Conservation (phyloP, 1,140 invertebrate species). For the Triops cancriformis region DNA sequence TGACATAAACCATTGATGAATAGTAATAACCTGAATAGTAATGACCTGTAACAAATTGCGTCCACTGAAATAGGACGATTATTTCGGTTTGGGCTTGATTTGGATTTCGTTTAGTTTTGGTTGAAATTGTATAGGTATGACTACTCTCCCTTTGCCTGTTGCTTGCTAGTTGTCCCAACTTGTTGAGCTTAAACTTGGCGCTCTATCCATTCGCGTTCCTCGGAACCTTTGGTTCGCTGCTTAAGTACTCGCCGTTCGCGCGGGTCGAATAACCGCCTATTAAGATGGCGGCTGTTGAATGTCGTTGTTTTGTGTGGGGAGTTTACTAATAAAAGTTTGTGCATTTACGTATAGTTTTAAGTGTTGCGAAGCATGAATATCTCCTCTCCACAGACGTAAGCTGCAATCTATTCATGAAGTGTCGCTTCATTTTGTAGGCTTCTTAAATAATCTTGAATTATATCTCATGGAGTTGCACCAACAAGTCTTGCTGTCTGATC, state of each 20-base stretch:
- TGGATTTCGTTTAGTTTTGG: no score
- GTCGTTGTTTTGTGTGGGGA: constrained; percentile 8
- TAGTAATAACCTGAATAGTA: no score
- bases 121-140: no score
- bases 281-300: constrained; percentile 1
- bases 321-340: background rate
- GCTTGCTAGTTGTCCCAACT: no score
- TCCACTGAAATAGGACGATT: no score
- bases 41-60: no score
- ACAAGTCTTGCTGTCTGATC: no score
- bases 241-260: background rate
- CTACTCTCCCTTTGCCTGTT: no score
- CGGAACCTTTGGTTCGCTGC: background rate
- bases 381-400: background rate
- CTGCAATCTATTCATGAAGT: background rate
- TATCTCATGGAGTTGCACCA: no score
- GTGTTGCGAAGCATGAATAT: background rate
- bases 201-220: background rate
- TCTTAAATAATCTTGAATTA: no score
- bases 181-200: background rate
- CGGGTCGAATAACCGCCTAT: constrained; percentile 7
- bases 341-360: background rate
- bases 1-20: no score
- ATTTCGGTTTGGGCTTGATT: no score
- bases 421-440: background rate